A percentile compares a stretch with the other conserved stretches of the same genome.
Evolutionary conservation across 2,888 invertebrate genomes (phyloP).

Genomic region (Bursaphelenchus okinawaensis): DNA sequence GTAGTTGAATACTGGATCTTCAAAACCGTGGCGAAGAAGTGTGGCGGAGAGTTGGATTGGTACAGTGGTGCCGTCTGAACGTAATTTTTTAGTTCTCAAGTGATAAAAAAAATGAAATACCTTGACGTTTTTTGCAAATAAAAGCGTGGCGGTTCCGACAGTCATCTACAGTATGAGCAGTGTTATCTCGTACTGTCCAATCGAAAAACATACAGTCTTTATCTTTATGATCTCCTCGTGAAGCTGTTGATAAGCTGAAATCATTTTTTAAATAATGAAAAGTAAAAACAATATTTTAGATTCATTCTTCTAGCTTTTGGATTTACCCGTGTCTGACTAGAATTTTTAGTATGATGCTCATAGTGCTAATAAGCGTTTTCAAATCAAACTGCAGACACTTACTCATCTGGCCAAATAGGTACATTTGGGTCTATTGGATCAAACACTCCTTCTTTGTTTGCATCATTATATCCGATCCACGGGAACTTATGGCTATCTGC

Average conservation of each 20-base stretch:
- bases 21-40: slow-evolving; percentile 27
- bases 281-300: neutral
- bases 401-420: slow-evolving; percentile 31
- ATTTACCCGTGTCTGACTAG: neutral
- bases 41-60: slow-evolving; percentile 19
- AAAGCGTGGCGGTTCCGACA: slow-evolving; percentile 26
- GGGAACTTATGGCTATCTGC: slow-evolving; percentile 25
- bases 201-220: slow-evolving; percentile 31
- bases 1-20: slow-evolving; percentile 21
- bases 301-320: too few species aligned
- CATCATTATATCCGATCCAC: slow-evolving; percentile 29
- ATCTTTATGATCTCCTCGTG: slow-evolving; percentile 22
- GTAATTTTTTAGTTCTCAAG: neutral
- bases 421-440: slow-evolving; percentile 25
- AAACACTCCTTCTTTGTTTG: slow-evolving; percentile 25
- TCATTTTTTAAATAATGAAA: too few species aligned
- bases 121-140: slow-evolving; percentile 28
- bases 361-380: neutral
- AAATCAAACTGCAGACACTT: slow-evolving; percentile 3
- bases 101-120: slow-evolving; percentile 8
- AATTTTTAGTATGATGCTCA: neutral
- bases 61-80: slow-evolving; percentile 28
- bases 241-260: slow-evolving; percentile 17
- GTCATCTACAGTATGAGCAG: slow-evolving; percentile 27
- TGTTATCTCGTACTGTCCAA: slow-evolving; percentile 25